These are phyloP conservation scores for Drosophila prolongata DNA, from an alignment of 2,888 invertebrate species.

Conservation along the genomic window DNA sequence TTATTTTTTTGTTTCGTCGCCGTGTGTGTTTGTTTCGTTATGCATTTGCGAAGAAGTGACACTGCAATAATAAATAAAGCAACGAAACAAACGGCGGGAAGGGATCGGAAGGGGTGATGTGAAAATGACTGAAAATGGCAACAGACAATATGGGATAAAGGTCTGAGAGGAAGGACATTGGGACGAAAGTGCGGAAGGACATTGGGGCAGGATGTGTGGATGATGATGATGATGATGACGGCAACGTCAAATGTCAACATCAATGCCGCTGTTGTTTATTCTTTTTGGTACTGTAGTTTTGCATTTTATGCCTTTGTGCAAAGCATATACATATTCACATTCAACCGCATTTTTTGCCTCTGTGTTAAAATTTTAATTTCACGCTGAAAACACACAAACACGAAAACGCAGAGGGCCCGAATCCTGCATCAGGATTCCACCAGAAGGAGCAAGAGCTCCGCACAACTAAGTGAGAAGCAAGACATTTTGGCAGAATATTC, in stretches of 20 bases:
- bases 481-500: constrained; percentile 17
- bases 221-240: constrained; percentile 49
- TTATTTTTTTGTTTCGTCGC: constrained; percentile 13
- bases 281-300: constrained; percentile 49
- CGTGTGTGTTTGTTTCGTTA: constrained; percentile 42
- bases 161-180: constrained; percentile 30
- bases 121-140: constrained; percentile 53
- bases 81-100: constrained; percentile 37
- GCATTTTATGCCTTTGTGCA: constrained; percentile 48
- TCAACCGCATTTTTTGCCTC: constrained; percentile 58
- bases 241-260: constrained; percentile 80
- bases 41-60: constrained; percentile 55
- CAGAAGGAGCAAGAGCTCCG: constrained; percentile 1
- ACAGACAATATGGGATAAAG: constrained; percentile 45
- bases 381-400: constrained; percentile 71
- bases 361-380: constrained; percentile 81
- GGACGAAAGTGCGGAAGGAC: neutral
- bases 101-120: constrained; percentile 1
- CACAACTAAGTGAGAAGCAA: constrained; percentile 40
- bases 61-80: constrained; percentile 73
- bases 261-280: constrained; percentile 59
- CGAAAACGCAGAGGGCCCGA: constrained; percentile 21
- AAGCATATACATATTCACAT: constrained; percentile 39
- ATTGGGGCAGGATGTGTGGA: constrained; percentile 36
- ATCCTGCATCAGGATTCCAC: constrained; percentile 6